These are phyloP conservation scores for Falco columbarius DNA, from an alignment of 2,797 vertebrate species.

Conservation along the genomic window DNA sequence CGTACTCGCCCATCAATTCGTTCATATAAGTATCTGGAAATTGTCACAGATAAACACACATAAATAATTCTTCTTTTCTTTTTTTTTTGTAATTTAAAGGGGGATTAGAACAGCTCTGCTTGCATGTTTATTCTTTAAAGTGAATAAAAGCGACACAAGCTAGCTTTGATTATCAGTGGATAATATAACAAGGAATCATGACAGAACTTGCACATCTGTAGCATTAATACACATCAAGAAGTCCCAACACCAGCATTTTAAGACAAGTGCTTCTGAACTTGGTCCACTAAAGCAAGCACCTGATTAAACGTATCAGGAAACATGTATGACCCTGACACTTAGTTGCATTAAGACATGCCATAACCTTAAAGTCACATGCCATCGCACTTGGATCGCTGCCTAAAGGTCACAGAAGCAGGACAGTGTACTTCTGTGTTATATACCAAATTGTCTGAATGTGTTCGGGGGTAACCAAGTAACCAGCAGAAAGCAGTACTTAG, in stretches of 20 bases:
- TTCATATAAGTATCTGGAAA: conserved; percentile 91
- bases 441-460: background rate
- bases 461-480: background rate
- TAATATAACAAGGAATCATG: background rate
- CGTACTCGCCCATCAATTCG: conserved; percentile 95
- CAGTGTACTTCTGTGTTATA: background rate
- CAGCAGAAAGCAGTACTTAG: background rate
- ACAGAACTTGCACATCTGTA: background rate
- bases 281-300: background rate
- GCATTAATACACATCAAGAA: background rate
- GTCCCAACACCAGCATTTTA: background rate
- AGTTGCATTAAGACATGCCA: background rate
- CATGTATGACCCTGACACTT: background rate
- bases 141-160: background rate
- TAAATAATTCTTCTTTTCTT: background rate
- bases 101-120: background rate
- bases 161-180: background rate
- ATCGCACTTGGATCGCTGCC: background rate
- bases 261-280: background rate
- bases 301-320: background rate
- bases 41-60: background rate
- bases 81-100: fast-evolving
- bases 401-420: background rate
- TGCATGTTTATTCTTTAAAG: background rate
- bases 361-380: background rate